A percentile compares a stretch with the other conserved stretches of the same genome.
These are phyloP conservation scores for Palloptera scutellata DNA, from an alignment of 2,888 invertebrate species.

Conservation along the genomic window DNA sequence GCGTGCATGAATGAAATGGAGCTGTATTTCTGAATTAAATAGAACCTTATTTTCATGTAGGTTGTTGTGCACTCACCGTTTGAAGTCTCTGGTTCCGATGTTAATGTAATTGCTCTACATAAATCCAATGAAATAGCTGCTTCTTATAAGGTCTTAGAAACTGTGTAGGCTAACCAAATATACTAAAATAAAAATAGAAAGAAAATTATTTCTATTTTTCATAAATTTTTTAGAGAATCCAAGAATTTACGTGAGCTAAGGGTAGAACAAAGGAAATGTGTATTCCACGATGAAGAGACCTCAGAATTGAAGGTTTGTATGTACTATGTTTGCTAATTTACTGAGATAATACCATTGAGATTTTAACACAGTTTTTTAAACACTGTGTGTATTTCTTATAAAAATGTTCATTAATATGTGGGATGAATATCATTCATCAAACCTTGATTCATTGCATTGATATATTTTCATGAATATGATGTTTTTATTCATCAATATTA, in stretches of 20 bases:
- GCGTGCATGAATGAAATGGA: neutral
- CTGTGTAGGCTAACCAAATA: slow-evolving; percentile 54
- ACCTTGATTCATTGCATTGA: too few species aligned
- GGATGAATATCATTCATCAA: too few species aligned
- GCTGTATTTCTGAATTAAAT: neutral
- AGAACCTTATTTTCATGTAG: slow-evolving; percentile 38
- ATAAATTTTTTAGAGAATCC: slow-evolving; percentile 50
- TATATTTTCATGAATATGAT: too few species aligned
- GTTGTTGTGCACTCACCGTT: slow-evolving; percentile 60
- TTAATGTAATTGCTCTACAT: slow-evolving; percentile 51
- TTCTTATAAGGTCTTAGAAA: slow-evolving; percentile 59
- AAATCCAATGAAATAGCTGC: slow-evolving; percentile 60
- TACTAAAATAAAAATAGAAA: neutral
- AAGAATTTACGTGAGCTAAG: slow-evolving; percentile 60
- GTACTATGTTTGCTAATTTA: too few species aligned
- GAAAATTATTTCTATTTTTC: neutral
- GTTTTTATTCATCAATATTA: neutral
- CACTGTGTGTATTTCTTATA: too few species aligned
- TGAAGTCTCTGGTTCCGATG: slow-evolving; percentile 56
- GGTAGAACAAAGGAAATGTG: slow-evolving; percentile 66
- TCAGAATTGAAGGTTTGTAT: slow-evolving; percentile 57
- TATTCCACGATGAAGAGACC: slow-evolving; percentile 66
- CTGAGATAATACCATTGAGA: too few species aligned
- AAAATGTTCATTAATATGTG: neutral
- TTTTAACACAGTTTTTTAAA: too few species aligned